Conservation (phyloP, 2,888 invertebrate species). For the Synanthedon vespiformis region DNA sequence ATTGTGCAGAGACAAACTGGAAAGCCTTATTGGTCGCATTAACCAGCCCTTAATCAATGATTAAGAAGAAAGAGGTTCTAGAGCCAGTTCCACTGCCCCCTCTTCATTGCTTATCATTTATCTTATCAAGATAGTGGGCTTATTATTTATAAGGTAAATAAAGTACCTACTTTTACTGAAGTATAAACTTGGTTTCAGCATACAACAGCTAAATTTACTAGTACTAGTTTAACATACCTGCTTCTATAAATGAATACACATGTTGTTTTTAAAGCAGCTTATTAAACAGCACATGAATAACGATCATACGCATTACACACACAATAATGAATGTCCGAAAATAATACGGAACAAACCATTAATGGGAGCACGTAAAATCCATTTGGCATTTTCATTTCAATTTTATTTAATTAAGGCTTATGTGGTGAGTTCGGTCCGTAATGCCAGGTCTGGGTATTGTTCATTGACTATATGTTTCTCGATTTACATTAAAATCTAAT, state of each 20-base stretch:
- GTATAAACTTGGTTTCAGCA: too few species aligned
- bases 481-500: background rate
- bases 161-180: too few species aligned
- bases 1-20: too few species aligned
- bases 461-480: constrained; percentile 7
- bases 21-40: too few species aligned
- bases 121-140: too few species aligned
- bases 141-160: too few species aligned
- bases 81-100: too few species aligned
- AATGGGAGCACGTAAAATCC: constrained; percentile 69
- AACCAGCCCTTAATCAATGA: too few species aligned
- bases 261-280: constrained; percentile 66
- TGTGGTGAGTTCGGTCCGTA: constrained; percentile 27
- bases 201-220: too few species aligned
- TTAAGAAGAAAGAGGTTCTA: too few species aligned
- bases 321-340: constrained; percentile 61
- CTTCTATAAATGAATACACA: constrained; percentile 54
- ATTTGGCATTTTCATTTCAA: constrained; percentile 67
- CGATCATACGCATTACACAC: constrained; percentile 52
- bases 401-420: constrained; percentile 69
- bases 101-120: too few species aligned
- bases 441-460: constrained; percentile 1
- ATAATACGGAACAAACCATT: constrained; percentile 63
- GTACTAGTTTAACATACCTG: too few species aligned
- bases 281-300: constrained; percentile 64